Base-by-base conservation (phyloP, 2,113 vertebrate species). In the Paracyprichromis sp. region DNA sequence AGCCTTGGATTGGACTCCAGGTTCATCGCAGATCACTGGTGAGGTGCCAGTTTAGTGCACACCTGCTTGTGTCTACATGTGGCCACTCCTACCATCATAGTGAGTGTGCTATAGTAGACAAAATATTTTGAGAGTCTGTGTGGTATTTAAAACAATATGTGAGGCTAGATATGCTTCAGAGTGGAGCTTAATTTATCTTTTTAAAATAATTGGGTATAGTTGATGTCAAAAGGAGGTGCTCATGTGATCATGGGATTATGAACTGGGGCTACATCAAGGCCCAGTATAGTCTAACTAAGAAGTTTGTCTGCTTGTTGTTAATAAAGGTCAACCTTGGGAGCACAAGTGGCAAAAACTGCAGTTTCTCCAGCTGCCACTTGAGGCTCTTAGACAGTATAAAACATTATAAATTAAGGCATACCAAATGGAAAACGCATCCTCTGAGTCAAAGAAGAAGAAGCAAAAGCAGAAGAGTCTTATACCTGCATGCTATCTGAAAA, bases 21-120 rank as follows among this genome's bases (percentile, higher is more conserved):
- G 88, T 85, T 88, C 84, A 84, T 83, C 53, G 31, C 50, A 61
- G 84, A 82, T 38, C 43, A 82, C 80, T 81, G 88, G 82, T 88
- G 54, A 56, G 57, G 47, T 57, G 83, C 85, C 90, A 89, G 10
- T 54, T 61, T 24, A 45, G 52, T 26, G 19, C 11, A 57, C 86
- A 83, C 88, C 80, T 84, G 63, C 56, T 26, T 63, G 38, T 59
- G 43, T 81, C 80, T 31, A 47, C 36, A 79, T n/a, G 24, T 57
- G 81, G 43, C 8, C 12, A 26, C 43, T 76, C 17, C 66, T 45
- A 11, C 40, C 36, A 26, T 24, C 45, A 21, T 3, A 29, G 11
- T 36, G 43, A 82, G 59, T 17, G 17, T 47, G 31, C 14, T 8
- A 21, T 8, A 21, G 40, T 10, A 19, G 50, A 69, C 24, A 7